phyloP scores from a whole-genome alignment of 2,888 invertebrate species.

The Microchrysa polita region DNA sequence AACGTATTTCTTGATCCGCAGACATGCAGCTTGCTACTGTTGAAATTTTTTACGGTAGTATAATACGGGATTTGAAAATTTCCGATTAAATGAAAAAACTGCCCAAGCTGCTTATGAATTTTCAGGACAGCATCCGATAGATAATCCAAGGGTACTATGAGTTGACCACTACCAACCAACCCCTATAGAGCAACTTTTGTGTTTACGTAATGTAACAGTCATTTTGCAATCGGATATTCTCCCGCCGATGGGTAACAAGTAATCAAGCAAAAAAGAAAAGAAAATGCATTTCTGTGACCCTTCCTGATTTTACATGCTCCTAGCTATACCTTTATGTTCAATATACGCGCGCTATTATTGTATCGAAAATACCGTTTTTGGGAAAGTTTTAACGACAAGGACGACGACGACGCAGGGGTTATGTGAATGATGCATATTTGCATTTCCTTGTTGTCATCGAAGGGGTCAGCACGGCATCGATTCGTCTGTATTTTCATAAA shows the following conservation, averaged over 20 bases:
- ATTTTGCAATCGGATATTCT: slow-evolving; percentile 5
- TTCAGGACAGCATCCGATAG: neutral
- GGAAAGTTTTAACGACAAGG: no score
- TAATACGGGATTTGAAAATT: slow-evolving; percentile 26
- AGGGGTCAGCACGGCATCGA: slow-evolving; percentile 32
- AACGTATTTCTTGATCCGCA: neutral
- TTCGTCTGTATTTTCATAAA: slow-evolving; percentile 8
- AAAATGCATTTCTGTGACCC: slow-evolving; percentile 32
- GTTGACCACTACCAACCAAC: slow-evolving; percentile 39
- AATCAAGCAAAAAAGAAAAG: neutral
- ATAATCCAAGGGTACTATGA: slow-evolving; percentile 36
- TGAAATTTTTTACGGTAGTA: slow-evolving; percentile 36
- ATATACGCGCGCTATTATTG: no score
- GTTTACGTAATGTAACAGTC: slow-evolving; percentile 25
- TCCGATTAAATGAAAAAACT: neutral
- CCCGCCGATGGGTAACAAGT: slow-evolving; percentile 11
- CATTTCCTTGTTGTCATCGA: slow-evolving; percentile 25
- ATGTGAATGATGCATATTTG: slow-evolving; percentile 35
- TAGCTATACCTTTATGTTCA: no score
- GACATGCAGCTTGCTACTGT: slow-evolving; percentile 38
- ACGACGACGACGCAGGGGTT: slow-evolving; percentile 27
- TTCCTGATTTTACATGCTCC: slow-evolving; percentile 5
- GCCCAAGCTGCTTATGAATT: neutral
- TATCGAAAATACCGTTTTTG: neutral
- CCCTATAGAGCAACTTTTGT: neutral